A percentile compares a stretch with the other conserved stretches of the same genome.
Conservation (phyloP, 2,797 vertebrate species). For the Eremophila alpestris region DNA sequence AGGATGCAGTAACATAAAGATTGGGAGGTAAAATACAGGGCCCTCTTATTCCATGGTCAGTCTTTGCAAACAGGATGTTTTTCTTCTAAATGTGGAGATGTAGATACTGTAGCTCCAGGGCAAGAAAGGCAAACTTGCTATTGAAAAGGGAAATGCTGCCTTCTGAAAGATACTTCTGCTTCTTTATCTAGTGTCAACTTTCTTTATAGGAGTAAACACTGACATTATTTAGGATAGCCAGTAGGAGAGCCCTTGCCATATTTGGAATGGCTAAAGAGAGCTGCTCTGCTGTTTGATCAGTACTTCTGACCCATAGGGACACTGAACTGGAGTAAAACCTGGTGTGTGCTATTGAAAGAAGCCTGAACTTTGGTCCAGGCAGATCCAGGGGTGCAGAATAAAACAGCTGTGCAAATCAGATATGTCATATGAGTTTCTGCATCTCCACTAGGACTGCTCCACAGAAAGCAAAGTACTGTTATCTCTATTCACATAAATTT, state of each 20-base stretch:
- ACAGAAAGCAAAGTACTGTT: background rate
- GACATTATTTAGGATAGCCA: background rate
- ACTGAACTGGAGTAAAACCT: background rate
- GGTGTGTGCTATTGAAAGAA: background rate
- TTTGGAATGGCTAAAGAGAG: background rate
- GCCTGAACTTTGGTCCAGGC: background rate
- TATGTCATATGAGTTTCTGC: background rate
- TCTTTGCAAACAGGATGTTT: background rate
- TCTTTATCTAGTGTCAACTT: background rate
- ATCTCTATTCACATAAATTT: background rate
- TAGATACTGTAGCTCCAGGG: background rate
- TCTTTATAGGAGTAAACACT: background rate
- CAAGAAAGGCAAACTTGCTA: background rate
- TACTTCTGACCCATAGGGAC: background rate
- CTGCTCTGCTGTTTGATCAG: background rate
- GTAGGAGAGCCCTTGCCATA: background rate
- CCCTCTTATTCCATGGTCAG: background rate
- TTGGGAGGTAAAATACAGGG: background rate
- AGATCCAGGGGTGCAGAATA: no score
- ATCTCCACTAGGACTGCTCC: background rate
- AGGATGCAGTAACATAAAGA: background rate
- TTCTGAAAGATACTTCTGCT: background rate
- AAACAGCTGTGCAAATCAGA: background rate
- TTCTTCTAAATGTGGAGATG: background rate
- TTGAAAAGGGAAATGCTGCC: background rate